Base-by-base conservation (phyloP, 1,140 invertebrate species). In the Oryzaephilus surinamensis region DNA sequence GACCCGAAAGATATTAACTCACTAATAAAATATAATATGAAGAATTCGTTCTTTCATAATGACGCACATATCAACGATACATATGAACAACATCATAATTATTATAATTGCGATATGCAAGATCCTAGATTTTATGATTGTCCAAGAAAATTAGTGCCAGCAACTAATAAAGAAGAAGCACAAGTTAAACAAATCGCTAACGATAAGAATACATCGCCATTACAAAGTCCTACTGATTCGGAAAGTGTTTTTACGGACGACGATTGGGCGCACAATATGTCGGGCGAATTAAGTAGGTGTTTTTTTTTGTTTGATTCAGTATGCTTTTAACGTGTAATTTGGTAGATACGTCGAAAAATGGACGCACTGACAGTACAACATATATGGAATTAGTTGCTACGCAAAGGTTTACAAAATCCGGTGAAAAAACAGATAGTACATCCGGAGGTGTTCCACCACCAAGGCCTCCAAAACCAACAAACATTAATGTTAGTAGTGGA, bases 381-480 rank as follows among this genome's bases (percentile, higher is more conserved):
- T 75, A 77, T 45, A 62, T 70, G 14, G 73, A 74, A 36, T 19
- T 48, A 1, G 63, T 67, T n/a, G 64, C 68, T 36, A 70, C 69
- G 5, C 65, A 72, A 57, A 76, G 69, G 68, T 70, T 32, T 61
- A 63, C 38, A 66, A 75, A 53, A 74, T 71, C n/a, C n/a, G n/a
- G n/a, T n/a, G 50, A 44, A 72, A 40, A 57, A 36, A 33, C 2
- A 18, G 34, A 8, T 34, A 43, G 12, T n/a, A 14, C 12, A 27
- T 21, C 7, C 16, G 17, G n/a, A 39, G 51, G 61, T 26, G 52
- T 59, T 13, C 73, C 76, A 8, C 81, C 81, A 6, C 81, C 82
- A 2, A 66, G 81, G 43, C 81, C 81, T n/a, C 82, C 82, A 1
- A 85, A 84, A 63, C 80, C 81, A 4, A 63, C 72, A n/a, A 71